Percentiles rank a stretch among this genome's conserved stretches.
Conservation (phyloP, 92 coral and sea anemone genomes). For the Hydrozoanthus gracilis region DNA sequence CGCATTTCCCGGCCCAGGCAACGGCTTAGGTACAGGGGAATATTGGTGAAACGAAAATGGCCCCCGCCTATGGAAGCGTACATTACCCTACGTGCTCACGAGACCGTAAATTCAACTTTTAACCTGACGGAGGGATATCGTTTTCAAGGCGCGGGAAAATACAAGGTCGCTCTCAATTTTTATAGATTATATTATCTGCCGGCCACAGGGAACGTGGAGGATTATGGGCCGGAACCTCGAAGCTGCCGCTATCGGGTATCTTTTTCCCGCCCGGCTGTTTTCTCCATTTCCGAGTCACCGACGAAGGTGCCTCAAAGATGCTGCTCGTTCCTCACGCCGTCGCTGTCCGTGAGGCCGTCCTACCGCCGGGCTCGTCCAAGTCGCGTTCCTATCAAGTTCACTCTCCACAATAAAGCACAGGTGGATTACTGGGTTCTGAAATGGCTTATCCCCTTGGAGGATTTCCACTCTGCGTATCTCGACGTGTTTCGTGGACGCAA, state of each 20-base stretch:
- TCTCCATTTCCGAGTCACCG: background rate
- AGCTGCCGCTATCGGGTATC: background rate
- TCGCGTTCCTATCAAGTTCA: background rate
- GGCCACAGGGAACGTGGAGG: background rate
- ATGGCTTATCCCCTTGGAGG: slow-evolving; percentile 14
- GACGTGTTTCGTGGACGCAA: background rate
- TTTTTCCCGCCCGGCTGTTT: background rate
- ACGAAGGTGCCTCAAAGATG: background rate
- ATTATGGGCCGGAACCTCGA: background rate
- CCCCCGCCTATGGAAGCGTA: background rate
- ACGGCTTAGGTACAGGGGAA: background rate
- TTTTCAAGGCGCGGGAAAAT: background rate
- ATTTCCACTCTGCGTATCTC: background rate
- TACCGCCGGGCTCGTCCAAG: background rate
- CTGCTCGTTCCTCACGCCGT: slow-evolving; percentile 7
- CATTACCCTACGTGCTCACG: background rate
- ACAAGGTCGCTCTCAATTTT: background rate
- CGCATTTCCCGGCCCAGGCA: background rate
- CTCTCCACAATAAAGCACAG: slow-evolving; percentile 8
- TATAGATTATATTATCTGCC: background rate
- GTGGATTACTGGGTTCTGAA: background rate
- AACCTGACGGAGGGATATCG: background rate
- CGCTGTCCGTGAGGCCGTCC: background rate
- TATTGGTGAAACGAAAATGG: background rate
- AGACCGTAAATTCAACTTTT: background rate